Base-by-base conservation (phyloP, 2,113 vertebrate species). In the Spea multiplicata region DNA sequence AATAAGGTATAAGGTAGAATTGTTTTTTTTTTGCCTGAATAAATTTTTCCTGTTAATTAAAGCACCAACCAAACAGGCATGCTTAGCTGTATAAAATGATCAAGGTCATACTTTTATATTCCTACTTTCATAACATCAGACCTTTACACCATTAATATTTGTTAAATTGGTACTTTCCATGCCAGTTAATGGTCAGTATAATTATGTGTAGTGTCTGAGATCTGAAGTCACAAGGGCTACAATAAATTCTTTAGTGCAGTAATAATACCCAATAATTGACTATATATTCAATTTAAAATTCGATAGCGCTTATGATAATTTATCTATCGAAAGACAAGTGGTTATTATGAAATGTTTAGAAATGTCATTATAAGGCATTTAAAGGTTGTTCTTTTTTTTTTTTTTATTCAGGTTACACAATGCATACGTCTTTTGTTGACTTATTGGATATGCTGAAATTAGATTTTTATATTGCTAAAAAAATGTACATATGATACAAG, bases 101-200 rank as follows among this genome's bases (percentile, higher is more conserved):
- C 77, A 80, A 80, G 77, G 77, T 73, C 71, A 80, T 10, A 57
- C 68, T 73, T 73, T 73, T 73, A 66, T 73, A 73, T 66, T 67
- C 70, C 66, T 57, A 73, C 77, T 62, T 80, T 80, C 45, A 59
- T 80, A 67, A 57, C 62, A 59, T 73, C 77, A 67, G 71, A 80
- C 77, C 77, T 80, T 73, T 57, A 73, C 52, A 59, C 70, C 62
- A 80, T 80, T 80, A 80, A 80, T 80, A 80, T 73, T 73, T 73
- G 70, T 80, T 73, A 71, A 73, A 73, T 73, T 80, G 77, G 70
- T 73, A 66, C 61, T 80, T 80, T 73, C 77, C 66, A 46, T 80
- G 77, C 73, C 45, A 10, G 62, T 80, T 80, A 80, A 80, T 80
- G 77, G 77, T 73, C 77, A 80, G 70, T 80, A 67, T 80, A 73